Evolutionary conservation across 2,113 vertebrate species (phyloP).

Genomic region (Hylia prasina): DNA sequence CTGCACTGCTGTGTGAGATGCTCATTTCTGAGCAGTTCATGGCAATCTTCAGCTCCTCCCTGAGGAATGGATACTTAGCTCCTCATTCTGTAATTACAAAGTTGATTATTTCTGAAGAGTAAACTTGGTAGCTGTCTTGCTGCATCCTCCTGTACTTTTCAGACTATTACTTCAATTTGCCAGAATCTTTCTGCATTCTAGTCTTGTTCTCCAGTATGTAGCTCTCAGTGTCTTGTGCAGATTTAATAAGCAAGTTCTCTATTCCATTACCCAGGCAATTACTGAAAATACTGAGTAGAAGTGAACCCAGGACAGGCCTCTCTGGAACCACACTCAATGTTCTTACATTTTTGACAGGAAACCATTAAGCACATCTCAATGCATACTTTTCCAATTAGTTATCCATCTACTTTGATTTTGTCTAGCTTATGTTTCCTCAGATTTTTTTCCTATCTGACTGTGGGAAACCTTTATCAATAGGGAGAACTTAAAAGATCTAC

Average conservation of each 20-base stretch:
- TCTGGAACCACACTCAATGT: slow-evolving; percentile 7
- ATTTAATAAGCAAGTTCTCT: slow-evolving; percentile 52
- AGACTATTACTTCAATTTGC: background rate
- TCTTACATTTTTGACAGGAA: slow-evolving; percentile 41
- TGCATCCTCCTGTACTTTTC: background rate
- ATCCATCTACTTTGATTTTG: background rate
- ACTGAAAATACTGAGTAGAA: slow-evolving; percentile 32
- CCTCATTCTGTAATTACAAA: background rate
- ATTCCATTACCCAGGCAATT: slow-evolving; percentile 46
- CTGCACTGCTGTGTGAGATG: background rate
- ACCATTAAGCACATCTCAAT: slow-evolving; percentile 16
- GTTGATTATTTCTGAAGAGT: background rate
- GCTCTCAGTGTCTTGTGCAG: slow-evolving; percentile 13
- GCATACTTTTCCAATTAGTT: slow-evolving; percentile 20
- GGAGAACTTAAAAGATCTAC: background rate
- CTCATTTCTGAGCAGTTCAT: background rate
- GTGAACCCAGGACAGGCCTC: slow-evolving; percentile 22
- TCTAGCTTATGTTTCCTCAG: background rate
- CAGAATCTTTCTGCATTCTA: background rate
- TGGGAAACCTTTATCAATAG: background rate
- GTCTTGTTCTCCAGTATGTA: background rate
- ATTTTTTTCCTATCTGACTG: background rate
- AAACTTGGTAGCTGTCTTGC: background rate
- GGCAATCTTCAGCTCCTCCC: background rate
- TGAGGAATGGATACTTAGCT: background rate